Percentiles rank a stretch among this genome's conserved stretches.
Evolutionary conservation across 2,888 invertebrate genomes (phyloP).

Genomic region (Morpho deidamia): DNA sequence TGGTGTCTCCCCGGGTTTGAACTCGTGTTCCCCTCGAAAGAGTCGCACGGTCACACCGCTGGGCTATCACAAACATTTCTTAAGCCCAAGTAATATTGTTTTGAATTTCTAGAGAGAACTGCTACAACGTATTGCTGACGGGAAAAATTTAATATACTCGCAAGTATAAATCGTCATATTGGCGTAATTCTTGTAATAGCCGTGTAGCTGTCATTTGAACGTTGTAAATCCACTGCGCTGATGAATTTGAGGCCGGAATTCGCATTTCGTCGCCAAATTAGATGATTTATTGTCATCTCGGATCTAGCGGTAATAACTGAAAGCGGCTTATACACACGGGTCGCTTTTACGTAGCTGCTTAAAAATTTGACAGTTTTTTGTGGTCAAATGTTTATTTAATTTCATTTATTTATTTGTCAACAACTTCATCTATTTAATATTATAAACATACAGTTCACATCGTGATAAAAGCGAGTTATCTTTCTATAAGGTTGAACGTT

Average conservation of each 20-base stretch:
- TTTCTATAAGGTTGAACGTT: too few species aligned
- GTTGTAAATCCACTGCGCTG: slow-evolving; percentile 52
- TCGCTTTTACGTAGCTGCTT: not conserved
- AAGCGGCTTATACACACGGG: slow-evolving; percentile 10
- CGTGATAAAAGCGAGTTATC: too few species aligned
- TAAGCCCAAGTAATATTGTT: not conserved
- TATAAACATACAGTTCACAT: too few species aligned
- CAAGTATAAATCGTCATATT: slow-evolving; percentile 60
- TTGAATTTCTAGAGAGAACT: not conserved
- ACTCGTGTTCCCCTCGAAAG: too few species aligned
- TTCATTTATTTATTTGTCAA: too few species aligned
- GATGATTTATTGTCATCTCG: slow-evolving; percentile 71
- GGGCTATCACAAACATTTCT: too few species aligned
- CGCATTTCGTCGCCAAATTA: slow-evolving; percentile 67
- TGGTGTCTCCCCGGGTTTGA: too few species aligned
- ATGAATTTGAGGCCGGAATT: slow-evolving; percentile 43
- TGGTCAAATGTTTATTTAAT: too few species aligned
- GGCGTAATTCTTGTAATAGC: slow-evolving; percentile 59
- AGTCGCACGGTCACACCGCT: too few species aligned
- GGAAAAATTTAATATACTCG: slow-evolving; percentile 45
- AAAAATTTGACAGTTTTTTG: too few species aligned
- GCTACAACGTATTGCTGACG: not conserved
- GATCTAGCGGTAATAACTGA: slow-evolving; percentile 42
- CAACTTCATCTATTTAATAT: too few species aligned
- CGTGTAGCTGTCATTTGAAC: slow-evolving; percentile 58